Base-by-base conservation (phyloP, 2,888 invertebrate genomes). In the Mesorhabditis spiculigera region DNA sequence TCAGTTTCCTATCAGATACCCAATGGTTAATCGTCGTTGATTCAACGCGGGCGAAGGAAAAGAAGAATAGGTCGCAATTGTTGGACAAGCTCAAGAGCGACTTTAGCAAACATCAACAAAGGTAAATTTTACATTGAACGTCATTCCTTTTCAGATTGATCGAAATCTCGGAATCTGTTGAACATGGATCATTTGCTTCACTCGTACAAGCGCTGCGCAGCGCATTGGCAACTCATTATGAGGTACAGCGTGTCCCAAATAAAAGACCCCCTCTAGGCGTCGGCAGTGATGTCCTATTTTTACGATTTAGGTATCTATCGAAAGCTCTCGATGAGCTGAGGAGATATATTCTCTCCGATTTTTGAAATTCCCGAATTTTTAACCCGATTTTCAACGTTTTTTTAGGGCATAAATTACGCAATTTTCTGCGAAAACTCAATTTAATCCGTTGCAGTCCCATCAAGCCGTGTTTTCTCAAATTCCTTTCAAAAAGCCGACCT, bases 21-120 rank as follows among this genome's bases (percentile, higher is more conserved):
- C 79, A 83, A 66, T 85, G 85, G 83, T 67, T 85, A 41, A 85
- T 85, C 45, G 76, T 84, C 6, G 75, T 82, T 50, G 85, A 85
- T 68, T 78, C 80, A 5, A 77, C 78, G 4, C 67, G 74, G 42
- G 81, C 79, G 3, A 80, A 80, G 43, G 85, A 85, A 69, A 79
- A 78, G 58, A 85, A 84, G 66, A 78, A 74, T 45, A 75, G 81
- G 63, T 73, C 68, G 0, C 71, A 75, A 16, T 69, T 85, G 50
- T 71, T 80, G 72, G 85, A 85, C 43, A 81, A 81, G 67, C 69
- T 85, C 6, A 81, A 80, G 45, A 76, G 71, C 68, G 83, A 83
- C 70, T 82, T 83, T 67, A 74, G 73, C 58, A 79, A 78, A 68
- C 67, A 76, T 64, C 75, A 71, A 43, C 63, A 64, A 63, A 63